Evolutionary conservation across 2,888 invertebrate genomes (phyloP), one percentile per base, ranked within the genome.

Genomic region (Dastarcus helophoroides): DNA sequence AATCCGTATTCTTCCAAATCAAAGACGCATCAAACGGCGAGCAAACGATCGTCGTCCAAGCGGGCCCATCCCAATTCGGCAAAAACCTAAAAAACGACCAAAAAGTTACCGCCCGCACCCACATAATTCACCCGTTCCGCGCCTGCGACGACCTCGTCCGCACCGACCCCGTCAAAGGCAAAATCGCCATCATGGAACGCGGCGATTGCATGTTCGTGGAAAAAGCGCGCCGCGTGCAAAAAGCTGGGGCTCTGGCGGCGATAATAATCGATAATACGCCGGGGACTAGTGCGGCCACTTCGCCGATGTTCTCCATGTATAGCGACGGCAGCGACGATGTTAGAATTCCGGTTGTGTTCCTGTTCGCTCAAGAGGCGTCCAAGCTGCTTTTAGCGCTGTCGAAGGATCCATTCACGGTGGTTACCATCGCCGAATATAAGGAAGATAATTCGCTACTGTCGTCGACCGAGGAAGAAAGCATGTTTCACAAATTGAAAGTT

Each of bases 171-270:
- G 53, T 89, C 1, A 58, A 60, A 16, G 80, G 77, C 1, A 79
- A 76, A 48, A 83, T 97, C 44, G 86, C 75, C 1, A 65, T 97
- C n/a, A 77, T 90, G 35, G 77, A 81, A 53, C 72, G 97, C 13
- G 94, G 95, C 2, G 81, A 81, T 46, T 98, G 97, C 60, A 93
- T 93, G 67, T 98, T 94, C 58, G 79, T 94, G 2, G 89, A 93
- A 46, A 97, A 97, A 68, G 91, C 86, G 2, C 71, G 90, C 29
- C 67, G 75, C 46, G 71, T 89, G 17, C 83, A 93, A 64, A 67
- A 69, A 31, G 79, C 81, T 3, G 91, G 91, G 9, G 93, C 84
- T 0, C 63, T 76, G 17, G 85, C 82, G 11, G 84, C 84, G 10
- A 82, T 97, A 47, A 80, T 97, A 21, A 63, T 84, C 39, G 89